Evolutionary conservation across 2,797 vertebrate species (phyloP).

Genomic region (Hemitrygon akajei): DNA sequence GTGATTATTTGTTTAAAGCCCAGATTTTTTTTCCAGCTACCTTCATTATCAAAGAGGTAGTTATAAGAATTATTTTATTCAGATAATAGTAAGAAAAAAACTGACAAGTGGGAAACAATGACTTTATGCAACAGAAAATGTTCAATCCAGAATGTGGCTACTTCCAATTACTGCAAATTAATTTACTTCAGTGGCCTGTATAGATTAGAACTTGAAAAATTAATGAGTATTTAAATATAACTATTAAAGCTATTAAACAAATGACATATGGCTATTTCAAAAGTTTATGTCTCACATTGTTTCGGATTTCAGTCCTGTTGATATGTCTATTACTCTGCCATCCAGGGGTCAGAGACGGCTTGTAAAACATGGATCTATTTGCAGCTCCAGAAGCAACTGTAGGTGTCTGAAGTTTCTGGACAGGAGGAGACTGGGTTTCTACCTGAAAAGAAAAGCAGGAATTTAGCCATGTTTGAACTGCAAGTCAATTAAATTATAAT

Average conservation of each 20-base stretch:
- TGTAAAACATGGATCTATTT: constrained; percentile 76
- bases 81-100: neutral
- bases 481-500: neutral
- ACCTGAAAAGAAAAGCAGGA: constrained; percentile 57
- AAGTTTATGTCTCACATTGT: constrained; percentile 63
- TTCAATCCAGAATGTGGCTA: neutral
- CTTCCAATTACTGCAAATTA: neutral
- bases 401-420: constrained; percentile 80
- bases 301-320: constrained; percentile 64
- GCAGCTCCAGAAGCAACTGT: constrained; percentile 59
- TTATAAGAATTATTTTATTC: neutral
- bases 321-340: constrained; percentile 58
- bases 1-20: no score
- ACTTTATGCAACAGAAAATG: neutral
- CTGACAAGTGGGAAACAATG: neutral
- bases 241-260: neutral
- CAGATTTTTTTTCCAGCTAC: no score
- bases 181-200: neutral
- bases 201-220: neutral
- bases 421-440: constrained; percentile 73
- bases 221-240: neutral
- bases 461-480: neutral
- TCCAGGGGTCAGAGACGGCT: constrained; percentile 77
- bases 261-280: neutral
- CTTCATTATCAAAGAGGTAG: neutral